phyloP scores from a whole-genome alignment of 2,113 vertebrate species.

The Ammodytes dubius region DNA sequence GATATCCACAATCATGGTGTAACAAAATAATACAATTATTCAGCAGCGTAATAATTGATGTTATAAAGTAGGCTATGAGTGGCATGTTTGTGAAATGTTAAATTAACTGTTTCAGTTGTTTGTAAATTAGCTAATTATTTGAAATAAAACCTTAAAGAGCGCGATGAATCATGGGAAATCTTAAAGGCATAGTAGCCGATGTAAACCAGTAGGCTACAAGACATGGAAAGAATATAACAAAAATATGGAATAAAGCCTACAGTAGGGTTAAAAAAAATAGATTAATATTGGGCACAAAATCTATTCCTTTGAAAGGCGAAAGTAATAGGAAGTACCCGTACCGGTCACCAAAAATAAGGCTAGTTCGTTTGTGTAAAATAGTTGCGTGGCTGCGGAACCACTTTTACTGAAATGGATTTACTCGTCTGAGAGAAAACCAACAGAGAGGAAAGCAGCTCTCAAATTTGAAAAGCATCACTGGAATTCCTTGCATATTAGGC shows the following conservation, averaged over 20 bases:
- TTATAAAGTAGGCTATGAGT: rapidly evolving
- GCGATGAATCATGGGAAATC: constrained; percentile 57
- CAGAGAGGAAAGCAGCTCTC: neutral
- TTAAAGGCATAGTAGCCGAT: neutral
- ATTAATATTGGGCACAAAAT: too few relatives aligned
- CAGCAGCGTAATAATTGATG: rapidly evolving
- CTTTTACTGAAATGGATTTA: neutral
- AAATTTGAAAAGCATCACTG: neutral
- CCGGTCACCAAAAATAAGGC: too few relatives aligned
- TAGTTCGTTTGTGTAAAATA: too few relatives aligned
- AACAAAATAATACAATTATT: rapidly evolving
- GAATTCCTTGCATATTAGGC: neutral
- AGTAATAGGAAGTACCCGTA: too few relatives aligned
- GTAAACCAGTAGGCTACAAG: too few relatives aligned
- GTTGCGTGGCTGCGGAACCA: too few relatives aligned
- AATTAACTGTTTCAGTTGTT: neutral
- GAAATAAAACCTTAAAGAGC: rapidly evolving
- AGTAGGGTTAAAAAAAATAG: too few relatives aligned
- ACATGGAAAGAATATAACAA: too few relatives aligned
- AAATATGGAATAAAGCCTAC: too few relatives aligned
- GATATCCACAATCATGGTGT: neutral
- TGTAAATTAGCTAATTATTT: rapidly evolving
- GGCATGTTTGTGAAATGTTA: rapidly evolving
- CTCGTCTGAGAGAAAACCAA: neutral
- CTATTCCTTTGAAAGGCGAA: too few relatives aligned